Evolutionary conservation across 2,797 vertebrate species (phyloP), one percentile per base, ranked within the genome.

Genomic region (Sarcoramphus papa): DNA sequence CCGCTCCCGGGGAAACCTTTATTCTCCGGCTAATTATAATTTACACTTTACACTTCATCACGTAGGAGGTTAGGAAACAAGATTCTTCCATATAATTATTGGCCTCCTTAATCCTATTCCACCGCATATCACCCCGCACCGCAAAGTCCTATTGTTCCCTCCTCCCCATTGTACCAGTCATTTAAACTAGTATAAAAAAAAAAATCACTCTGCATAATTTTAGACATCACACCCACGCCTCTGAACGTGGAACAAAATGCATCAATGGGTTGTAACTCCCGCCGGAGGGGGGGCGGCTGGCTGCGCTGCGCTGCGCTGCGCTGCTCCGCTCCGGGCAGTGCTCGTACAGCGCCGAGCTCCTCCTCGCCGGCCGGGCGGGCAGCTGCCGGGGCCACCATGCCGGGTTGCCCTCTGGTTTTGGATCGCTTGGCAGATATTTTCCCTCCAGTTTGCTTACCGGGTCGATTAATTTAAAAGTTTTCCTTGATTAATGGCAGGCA

Each of bases 361-460:
- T 62, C 40, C 37, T 63, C 12, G 27, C 27, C 27, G 37, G 60
- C 12, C 8, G 12, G 59, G 37, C 12, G 37, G 35, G 37, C 37
- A 62, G 35, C 35, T 37, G 24, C 59, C 11, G 25, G 59, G 35
- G 59, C 17, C 59, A 40, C 37, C 25, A 33, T 33, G 37, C 60
- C 10, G 14, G 50, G 24, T 9, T 37, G 50, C n/a, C 51, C 54
- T 37, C 59, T 25, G 47, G 12, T 43, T 75, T 92, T 81, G 81
- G 72, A 85, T 79, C 35, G 6, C 5, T 56, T 81, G 51, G 51
- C 68, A 20, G 62, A 48, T 79, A 48, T 77, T 94, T 92, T 84
- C 84, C 93, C 56, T 90, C 47, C 75, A 79, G 91, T 89, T 95
- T 96, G 92, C 92, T 95, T 92, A 87, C 81, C 40, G 83, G 92